Percentiles rank a stretch among this genome's conserved stretches.
phyloP scores from a whole-genome alignment of 2,888 invertebrate genomes.

The Drosophila fulvimacula region DNA sequence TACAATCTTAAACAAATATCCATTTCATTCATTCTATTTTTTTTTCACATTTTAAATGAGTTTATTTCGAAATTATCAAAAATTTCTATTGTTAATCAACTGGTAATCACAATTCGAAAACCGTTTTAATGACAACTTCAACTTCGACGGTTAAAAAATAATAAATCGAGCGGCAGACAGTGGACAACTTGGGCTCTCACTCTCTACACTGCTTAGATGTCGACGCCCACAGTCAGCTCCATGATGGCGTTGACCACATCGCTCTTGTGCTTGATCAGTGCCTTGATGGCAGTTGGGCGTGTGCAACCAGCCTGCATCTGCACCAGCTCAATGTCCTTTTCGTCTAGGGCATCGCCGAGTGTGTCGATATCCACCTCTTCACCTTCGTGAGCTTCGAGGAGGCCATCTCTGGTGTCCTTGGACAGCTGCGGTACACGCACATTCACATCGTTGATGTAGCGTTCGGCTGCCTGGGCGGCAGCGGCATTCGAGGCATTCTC shows the following conservation, averaged over 20 bases:
- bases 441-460: conserved; percentile 35
- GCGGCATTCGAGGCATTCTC: conserved; percentile 53
- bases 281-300: conserved; percentile 54
- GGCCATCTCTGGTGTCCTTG: background rate
- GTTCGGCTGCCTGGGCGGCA: conserved; percentile 53
- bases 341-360: conserved; percentile 34
- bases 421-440: background rate
- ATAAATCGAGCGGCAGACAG: background rate
- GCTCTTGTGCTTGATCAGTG: conserved; percentile 48
- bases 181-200: background rate
- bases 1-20: too few relatives aligned
- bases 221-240: conserved; percentile 48
- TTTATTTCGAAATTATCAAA: too few relatives aligned
- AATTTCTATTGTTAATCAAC: too few relatives aligned
- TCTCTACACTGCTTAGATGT: background rate
- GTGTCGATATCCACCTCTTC: conserved; percentile 2
- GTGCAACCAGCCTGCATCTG: conserved; percentile 61
- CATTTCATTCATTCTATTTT: too few relatives aligned
- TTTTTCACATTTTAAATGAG: too few relatives aligned
- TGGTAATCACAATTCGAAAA: background rate
- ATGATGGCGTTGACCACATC: conserved; percentile 75
- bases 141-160: background rate
- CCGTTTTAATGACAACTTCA: background rate
- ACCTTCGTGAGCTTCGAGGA: background rate
- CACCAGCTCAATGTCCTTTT: conserved; percentile 64